Evolutionary conservation across 2,113 vertebrate species (phyloP).

Genomic region (Microcebus jonahi): DNA sequence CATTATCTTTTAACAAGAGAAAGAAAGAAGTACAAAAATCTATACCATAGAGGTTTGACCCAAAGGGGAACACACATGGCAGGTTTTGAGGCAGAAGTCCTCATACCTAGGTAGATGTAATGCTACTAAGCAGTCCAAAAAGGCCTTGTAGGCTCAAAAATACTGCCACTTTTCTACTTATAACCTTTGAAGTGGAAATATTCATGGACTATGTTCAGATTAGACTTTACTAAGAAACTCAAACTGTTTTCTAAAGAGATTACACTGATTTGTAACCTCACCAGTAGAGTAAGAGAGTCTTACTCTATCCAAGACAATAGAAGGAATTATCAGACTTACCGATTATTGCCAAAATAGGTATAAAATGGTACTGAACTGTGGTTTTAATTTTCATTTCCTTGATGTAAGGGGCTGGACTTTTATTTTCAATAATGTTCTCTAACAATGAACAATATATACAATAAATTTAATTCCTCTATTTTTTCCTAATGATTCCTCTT

Average conservation of each 20-base stretch:
- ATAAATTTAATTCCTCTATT: neutral
- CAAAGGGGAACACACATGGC: neutral
- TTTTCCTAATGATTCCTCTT: neutral
- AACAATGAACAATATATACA: neutral
- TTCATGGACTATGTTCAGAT: neutral
- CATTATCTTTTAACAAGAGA: neutral
- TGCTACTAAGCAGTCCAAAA: neutral
- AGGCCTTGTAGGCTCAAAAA: neutral
- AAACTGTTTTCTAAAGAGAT: neutral
- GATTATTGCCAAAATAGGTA: neutral
- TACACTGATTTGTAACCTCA: neutral
- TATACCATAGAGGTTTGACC: neutral
- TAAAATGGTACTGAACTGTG: neutral
- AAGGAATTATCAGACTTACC: neutral
- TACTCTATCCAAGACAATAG: neutral
- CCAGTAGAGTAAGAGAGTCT: neutral
- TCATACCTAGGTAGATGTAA: neutral
- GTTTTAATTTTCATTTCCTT: slow-evolving; percentile 32
- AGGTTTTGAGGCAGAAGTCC: neutral
- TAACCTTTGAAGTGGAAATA: neutral
- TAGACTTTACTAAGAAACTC: neutral
- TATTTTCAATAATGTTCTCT: neutral
- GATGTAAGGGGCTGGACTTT: neutral
- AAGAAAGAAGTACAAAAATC: neutral
- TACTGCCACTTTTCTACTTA: neutral